Evolutionary conservation across 1,140 invertebrate genomes (phyloP).

Genomic region (Drosophila neocordata): DNA sequence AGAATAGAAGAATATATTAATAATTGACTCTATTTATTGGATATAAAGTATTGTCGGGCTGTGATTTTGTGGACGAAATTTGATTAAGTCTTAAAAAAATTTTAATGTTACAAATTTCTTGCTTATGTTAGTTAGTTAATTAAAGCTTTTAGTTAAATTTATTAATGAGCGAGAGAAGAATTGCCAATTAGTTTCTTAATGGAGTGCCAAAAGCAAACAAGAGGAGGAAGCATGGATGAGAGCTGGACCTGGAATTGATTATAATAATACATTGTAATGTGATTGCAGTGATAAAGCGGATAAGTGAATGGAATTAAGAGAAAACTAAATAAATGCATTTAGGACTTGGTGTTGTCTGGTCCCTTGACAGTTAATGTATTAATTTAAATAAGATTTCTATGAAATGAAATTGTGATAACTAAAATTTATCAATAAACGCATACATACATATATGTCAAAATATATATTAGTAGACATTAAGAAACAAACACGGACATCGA

Average conservation of each 20-base stretch:
- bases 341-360: neutral
- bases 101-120: neutral
- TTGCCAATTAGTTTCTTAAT: conserved; percentile 11
- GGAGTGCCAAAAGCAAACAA: conserved; percentile 16
- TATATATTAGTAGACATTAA: neutral
- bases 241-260: conserved; percentile 35
- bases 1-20: too few species aligned
- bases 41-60: neutral
- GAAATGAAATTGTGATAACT: neutral
- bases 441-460: neutral
- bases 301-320: conserved; percentile 26
- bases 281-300: conserved; percentile 27
- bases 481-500: neutral
- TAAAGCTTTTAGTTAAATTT: conserved; percentile 1
- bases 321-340: neutral
- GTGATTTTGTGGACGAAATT: neutral
- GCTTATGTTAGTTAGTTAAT: neutral
- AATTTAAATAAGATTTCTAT: neutral
- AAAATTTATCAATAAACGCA: too few species aligned
- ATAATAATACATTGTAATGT: conserved; percentile 32
- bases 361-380: neutral
- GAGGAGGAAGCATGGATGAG: conserved; percentile 19
- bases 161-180: neutral
- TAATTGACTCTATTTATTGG: neutral
- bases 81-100: neutral